phyloP scores from a whole-genome alignment of 2,797 vertebrate genomes.

The Ctenochaetus hawaiiensis region DNA sequence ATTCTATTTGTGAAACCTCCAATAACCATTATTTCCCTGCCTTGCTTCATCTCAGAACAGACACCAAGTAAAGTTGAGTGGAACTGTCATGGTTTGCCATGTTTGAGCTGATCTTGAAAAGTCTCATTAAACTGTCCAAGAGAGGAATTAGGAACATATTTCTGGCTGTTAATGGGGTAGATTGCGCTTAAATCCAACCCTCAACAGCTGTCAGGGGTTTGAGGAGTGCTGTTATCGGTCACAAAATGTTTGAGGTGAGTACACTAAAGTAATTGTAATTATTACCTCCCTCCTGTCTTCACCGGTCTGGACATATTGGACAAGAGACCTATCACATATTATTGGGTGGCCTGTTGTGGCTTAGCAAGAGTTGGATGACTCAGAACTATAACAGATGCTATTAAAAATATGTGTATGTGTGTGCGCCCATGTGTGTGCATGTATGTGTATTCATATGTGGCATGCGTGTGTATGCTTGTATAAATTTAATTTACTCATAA shows the following conservation, averaged over 20 bases:
- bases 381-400: conserved; percentile 22
- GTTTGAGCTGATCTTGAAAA: conserved; percentile 40
- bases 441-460: too few species aligned
- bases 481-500: conserved; percentile 42
- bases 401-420: conserved; percentile 25
- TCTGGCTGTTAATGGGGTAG: conserved; percentile 25
- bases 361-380: conserved; percentile 27
- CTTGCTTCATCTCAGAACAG: conserved; percentile 21
- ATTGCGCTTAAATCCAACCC: conserved; percentile 13
- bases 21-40: conserved; percentile 16
- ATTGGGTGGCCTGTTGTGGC: conserved; percentile 22
- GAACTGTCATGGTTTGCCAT: neutral
- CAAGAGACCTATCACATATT: conserved; percentile 13
- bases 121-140: conserved; percentile 51
- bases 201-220: conserved; percentile 39
- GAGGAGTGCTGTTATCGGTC: conserved; percentile 31
- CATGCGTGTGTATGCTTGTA: neutral
- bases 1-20: conserved; percentile 49
- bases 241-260: conserved; percentile 31
- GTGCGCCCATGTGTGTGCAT: neutral
- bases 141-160: conserved; percentile 29
- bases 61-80: conserved; percentile 9
- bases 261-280: conserved; percentile 33
- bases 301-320: conserved; percentile 11
- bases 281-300: conserved; percentile 10